Conservation (phyloP, 2,113 vertebrate genomes). For the Sclerurus mexicanus region DNA sequence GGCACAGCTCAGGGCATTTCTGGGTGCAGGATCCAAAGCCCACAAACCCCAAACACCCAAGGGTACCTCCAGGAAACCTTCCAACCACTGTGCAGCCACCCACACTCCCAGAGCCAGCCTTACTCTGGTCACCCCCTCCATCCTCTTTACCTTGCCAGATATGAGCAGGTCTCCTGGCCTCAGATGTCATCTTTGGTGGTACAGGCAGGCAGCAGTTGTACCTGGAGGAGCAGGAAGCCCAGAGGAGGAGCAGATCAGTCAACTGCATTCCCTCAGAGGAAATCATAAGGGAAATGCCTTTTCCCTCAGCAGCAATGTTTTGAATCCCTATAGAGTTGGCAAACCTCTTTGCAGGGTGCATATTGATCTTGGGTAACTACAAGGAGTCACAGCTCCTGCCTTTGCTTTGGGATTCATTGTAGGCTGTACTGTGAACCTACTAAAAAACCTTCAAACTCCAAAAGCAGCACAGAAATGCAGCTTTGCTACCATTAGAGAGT, state of each 20-base stretch:
- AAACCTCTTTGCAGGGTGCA: background rate
- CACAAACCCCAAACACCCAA: background rate
- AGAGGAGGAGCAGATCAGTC: background rate
- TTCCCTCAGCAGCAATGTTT: background rate
- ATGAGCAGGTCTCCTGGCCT: constrained; percentile 64
- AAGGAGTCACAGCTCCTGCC: background rate
- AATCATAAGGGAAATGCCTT: background rate
- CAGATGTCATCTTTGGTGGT: constrained; percentile 60
- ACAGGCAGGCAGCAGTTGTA: background rate
- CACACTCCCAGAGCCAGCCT: background rate
- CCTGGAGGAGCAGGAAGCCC: background rate
- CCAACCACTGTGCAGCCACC: background rate
- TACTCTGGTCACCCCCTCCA: background rate
- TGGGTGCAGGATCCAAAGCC: background rate
- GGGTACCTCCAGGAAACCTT: background rate
- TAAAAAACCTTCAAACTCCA: background rate
- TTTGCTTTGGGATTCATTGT: background rate
- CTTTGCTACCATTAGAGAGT: background rate
- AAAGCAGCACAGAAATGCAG: background rate
- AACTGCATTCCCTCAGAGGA: background rate
- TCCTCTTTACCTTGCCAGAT: constrained; percentile 70
- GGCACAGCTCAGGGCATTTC: background rate
- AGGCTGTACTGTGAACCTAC: background rate
- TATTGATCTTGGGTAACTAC: background rate
- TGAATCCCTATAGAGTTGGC: background rate